Percentiles rank a stretch among this genome's conserved stretches.
Evolutionary conservation across 2,888 invertebrate species (phyloP).

Genomic region (Drosophila hamatofila): DNA sequence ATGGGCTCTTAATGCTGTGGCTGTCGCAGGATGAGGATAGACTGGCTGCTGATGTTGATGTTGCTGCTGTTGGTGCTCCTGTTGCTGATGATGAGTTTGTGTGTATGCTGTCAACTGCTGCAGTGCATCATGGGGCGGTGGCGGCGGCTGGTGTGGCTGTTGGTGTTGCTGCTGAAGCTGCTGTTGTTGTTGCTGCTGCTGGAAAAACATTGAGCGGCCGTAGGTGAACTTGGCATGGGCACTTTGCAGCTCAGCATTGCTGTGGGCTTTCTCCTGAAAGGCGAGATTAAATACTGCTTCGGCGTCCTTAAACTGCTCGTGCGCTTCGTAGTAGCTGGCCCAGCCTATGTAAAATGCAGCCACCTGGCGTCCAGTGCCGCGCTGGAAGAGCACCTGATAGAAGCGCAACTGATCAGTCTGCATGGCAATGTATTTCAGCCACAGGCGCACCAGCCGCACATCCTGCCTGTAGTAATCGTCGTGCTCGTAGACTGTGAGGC

Average conservation of each 20-base stretch:
- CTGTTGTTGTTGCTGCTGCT: constrained; percentile 57
- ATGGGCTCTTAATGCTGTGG: constrained; percentile 28
- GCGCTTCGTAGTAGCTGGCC: constrained; percentile 94
- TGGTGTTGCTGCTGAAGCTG: constrained; percentile 51
- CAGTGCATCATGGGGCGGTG: constrained; percentile 53
- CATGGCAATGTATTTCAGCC: constrained; percentile 96
- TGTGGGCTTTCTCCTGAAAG: constrained; percentile 91
- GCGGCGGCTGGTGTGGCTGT: constrained; percentile 48
- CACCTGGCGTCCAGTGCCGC: constrained; percentile 92
- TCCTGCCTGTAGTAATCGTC: constrained; percentile 94
- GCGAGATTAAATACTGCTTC: constrained; percentile 93
- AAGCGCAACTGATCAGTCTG: constrained; percentile 92
- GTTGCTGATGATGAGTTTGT: constrained; percentile 46
- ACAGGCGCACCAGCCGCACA: constrained; percentile 92
- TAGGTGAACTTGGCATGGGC: constrained; percentile 92
- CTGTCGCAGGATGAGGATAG: constrained; percentile 26
- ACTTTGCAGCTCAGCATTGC: constrained; percentile 90
- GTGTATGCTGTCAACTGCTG: constrained; percentile 68
- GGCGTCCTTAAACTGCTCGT: constrained; percentile 93
- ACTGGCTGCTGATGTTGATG: constrained; percentile 39
- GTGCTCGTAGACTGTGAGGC: constrained; percentile 92
- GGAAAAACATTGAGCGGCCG: constrained; percentile 85
- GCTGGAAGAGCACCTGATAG: constrained; percentile 92
- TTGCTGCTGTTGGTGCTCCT: constrained; percentile 55
- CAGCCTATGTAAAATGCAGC: constrained; percentile 95